Evolutionary conservation across 2,888 invertebrate species (phyloP), one percentile per base, ranked within the genome.

Genomic region (Maniola hyperantus): DNA sequence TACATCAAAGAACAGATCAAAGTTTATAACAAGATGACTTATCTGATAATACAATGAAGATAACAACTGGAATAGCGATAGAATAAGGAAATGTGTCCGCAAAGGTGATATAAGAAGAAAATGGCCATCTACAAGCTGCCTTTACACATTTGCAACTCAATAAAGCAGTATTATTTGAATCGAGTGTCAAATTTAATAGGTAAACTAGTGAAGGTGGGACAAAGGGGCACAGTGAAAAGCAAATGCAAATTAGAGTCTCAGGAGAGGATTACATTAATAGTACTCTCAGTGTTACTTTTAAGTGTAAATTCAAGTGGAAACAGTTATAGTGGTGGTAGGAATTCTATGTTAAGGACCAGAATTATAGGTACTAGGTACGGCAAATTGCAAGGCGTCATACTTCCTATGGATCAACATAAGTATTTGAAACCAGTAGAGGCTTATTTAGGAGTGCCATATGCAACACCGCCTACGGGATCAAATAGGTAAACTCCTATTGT

Each of bases 281-380:
- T 89, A 69, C 75, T 91, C 34, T 76, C 88, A 74, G 79, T 89
- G 70, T 76, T 90, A 72, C 71, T 89, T 18, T 74, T 88, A 69
- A 84, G 82, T 72, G 84, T 86, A 60, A 81, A 82, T 73, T 85
- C 87, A 54, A 79, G 83, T 77, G 88, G 90, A 70, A 91, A 86
- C 77, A 87, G 85, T 75, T 90, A 87, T 71, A 81, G 79, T 72
- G 84, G 84, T 71, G 86, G 87, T 68, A 87, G 92, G 70, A 96
- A 95, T 89, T 95, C 95, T 60, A 95, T 96, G 84, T 87, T 96
- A 73, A 95, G 96, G 79, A 96, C 96, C 69, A 94, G 97, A 73
- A 95, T 97, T 75, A 96, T 97, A 64, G 95, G 96, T 74, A 97
- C 97, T 5, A 94, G 97, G 48, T 97, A 97, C 93, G 97, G 97